Base-by-base conservation (phyloP, 2,888 invertebrate species). In the Chromoteleia sp. region DNA sequence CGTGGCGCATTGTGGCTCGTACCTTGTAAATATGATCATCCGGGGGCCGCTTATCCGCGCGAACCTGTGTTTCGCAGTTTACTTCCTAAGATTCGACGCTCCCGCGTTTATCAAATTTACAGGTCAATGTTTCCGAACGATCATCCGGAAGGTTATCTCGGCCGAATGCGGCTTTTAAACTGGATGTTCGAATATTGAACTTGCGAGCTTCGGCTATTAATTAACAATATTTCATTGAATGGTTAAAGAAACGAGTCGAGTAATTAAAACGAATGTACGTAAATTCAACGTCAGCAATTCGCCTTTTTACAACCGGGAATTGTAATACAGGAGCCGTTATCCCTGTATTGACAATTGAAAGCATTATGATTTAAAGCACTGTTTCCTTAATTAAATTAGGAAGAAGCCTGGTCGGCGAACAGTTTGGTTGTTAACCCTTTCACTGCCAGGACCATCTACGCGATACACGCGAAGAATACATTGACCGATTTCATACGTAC, bases 41-140 rank as follows among this genome's bases (percentile, higher is more conserved):
- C 48, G 48, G 48, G 48, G 48, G 45, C 25, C 30, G 7, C 12
- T 56, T 56, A 56, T 21, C 41, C 41, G 12, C 33, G 14, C 14
- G 14, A 48, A 8, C 33, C 17, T n/a, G n/a, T 59, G 59, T 61
- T 70, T 70, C 76, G 43, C 54, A 68, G 45, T 68, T 68, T 58
- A 36, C 67, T 61, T 68, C 61, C 68, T 76, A 76, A 76, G 76
- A 76, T 61, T 76, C 39, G 25, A 48, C 30, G 75, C 58, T 50
- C 41, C 36, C 41, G 50, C 58, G 76, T 68, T 76, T 68, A 76
- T 75, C 75, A 67, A 67, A 75, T 76, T 76, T 68, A 68, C 76
- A 36, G 67, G 75, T 75, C 75, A 75, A 67, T 41, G 43, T 67
- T 50, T 39, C 65, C 33, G 41, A 67, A 41, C 45, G 43, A 67